Evolutionary conservation across 2,888 invertebrate species (phyloP), one percentile per base, ranked within the genome.

Genomic region (Synergus umbraculus): DNA sequence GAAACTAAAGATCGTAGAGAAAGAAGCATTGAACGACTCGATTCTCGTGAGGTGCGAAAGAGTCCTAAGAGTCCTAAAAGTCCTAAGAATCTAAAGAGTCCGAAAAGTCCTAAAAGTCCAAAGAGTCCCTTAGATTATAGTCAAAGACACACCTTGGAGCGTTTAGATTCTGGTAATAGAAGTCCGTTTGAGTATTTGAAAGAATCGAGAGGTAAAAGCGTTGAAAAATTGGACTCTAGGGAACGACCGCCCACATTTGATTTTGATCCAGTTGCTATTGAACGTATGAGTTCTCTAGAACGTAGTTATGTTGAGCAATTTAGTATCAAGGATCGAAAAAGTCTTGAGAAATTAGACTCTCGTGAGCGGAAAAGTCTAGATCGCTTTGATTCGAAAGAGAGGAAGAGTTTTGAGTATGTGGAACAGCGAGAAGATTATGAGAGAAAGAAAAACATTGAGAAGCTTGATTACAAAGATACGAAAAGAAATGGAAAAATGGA

Each of bases 221-320:
- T 86, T 4, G 92, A 92, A 37, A 86, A 88, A 12, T 81, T 91
- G 12, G 90, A 91, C 64, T 86, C 85, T 3, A 88, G 86, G 43
- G 90, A 90, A 1, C 81, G 79, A 44, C 85, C 87, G 4, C 37
- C 37, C 37, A 89, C 88, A 43, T 91, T 90, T 69, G 90, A 92
- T 66, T 91, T 91, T 65, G 91, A 92, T 82, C 89, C 89, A 0
- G 83, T 87, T 13, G 86, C 89, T 2, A 89, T 91, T 69, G 90
- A 91, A 76, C 86, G 87, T 65, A 78, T 91, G 1, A 89, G 87
- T 66, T 88, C 87, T 0, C 81, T 89, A 44, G 89, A 88, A 9
- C 85, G 85, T 0, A 76, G 60, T 65, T 77, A 77, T n/a, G 76
- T 80, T 8, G 87, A 87, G 54, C 83, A 84, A 60, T 85, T 85